phyloP scores from a whole-genome alignment of 2,113 vertebrate genomes.

The Sinocyclocheilus maitianheensis region DNA sequence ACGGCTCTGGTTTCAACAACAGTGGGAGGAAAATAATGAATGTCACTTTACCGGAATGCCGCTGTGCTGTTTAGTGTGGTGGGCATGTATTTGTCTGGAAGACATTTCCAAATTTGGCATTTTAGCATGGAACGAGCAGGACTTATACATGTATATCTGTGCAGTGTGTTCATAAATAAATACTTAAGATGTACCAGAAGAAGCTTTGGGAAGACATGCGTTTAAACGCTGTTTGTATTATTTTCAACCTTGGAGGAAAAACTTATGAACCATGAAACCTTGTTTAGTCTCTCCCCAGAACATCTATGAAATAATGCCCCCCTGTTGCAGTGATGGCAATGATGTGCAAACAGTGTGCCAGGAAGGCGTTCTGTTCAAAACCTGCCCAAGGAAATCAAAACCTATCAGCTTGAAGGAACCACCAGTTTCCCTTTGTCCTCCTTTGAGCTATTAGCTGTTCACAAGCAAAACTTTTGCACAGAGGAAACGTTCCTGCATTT shows the following conservation, averaged over 20 bases:
- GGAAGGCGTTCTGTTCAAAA: slow-evolving; percentile 36
- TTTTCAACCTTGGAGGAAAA: background rate
- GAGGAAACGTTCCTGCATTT: background rate
- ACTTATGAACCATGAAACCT: background rate
- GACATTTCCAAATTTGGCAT: slow-evolving; percentile 16
- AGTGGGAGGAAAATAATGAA: slow-evolving; percentile 53
- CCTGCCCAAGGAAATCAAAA: slow-evolving; percentile 39
- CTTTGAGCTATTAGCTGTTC: background rate
- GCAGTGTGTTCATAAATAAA: background rate
- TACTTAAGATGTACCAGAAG: background rate
- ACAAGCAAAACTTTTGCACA: background rate
- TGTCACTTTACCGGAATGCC: slow-evolving; percentile 23
- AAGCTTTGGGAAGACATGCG: background rate
- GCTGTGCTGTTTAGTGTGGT: slow-evolving; percentile 26
- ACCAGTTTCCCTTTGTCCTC: slow-evolving; percentile 1
- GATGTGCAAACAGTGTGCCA: slow-evolving; percentile 7
- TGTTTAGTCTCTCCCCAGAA: background rate
- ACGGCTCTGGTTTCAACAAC: slow-evolving; percentile 35
- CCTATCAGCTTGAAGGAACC: slow-evolving; percentile 48
- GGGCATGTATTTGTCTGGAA: slow-evolving; percentile 37
- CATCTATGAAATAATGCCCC: background rate
- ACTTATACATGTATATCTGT: background rate
- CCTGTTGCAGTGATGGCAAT: background rate
- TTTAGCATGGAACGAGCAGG: background rate
- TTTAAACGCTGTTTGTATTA: background rate